Base-by-base conservation (phyloP, 2,888 invertebrate species). In the Acrocera orbiculus region DNA sequence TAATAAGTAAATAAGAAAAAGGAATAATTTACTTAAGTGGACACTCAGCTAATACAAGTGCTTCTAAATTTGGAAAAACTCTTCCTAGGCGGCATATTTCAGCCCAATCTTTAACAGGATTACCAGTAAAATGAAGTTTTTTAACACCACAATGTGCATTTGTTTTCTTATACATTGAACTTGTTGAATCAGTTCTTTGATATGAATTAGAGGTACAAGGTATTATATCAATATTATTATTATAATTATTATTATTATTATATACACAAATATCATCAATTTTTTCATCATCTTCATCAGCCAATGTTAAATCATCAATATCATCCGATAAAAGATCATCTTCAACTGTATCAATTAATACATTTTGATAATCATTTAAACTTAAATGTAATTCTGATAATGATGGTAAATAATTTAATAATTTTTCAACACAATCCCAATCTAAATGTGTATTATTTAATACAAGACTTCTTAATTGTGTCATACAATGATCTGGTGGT, bases 311-410 rank as follows among this genome's bases (percentile, higher is more conserved):
- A 15, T 25, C 26, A 13, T 30, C 35, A 27, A 35, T 30, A 10
- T 35, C 35, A 11, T 17, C 16, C 2, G 20, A 15, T 7, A 30
- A 17, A 28, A n/a, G n/a, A n/a, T 30, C 25, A 32, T 43, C 44
- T 28, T 48, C 51, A 30, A 53, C 49, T 15, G 61, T 57, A 41
- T 70, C 70, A 27, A 86, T 63, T 36, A 79, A 70, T 24, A 87
- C 79, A 44, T 73, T 70, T 16, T 70, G 70, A 57, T 85, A 89
- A 54, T 85, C 79, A 59, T 93, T 95, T 40, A 90, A 67, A 52
- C 92, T 90, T 48, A 93, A 63, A 61, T 93, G 92, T 42, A 95
- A 65, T 61, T 93, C 93, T 64, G 87, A 81, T 27, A 93, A 65
- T 52, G 75, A 74, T 36, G 78, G 80, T 41, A 83, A 65, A 50